Conservation (phyloP, 1,140 invertebrate species). For the Anastatus disparis region DNA sequence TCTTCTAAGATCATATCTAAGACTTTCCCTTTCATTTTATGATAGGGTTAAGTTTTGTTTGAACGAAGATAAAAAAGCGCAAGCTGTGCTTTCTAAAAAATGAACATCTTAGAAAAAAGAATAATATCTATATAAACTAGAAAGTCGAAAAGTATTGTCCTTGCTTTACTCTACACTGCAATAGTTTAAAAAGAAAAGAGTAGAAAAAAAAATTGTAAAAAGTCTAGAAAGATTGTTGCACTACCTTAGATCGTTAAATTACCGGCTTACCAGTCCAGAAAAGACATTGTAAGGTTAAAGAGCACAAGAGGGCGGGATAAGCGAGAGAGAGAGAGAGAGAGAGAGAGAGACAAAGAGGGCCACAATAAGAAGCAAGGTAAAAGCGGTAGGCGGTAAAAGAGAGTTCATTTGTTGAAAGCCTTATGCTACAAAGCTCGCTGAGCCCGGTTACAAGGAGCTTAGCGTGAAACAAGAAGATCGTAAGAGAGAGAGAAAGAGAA, state of each 20-base stretch:
- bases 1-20: too few species aligned
- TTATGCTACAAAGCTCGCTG: conserved; percentile 28
- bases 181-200: neutral
- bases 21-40: too few species aligned
- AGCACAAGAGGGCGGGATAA: too few species aligned
- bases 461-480: conserved; percentile 11
- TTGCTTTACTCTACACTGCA: neutral
- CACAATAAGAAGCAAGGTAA: neutral
- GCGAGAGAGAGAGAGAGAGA: neutral
- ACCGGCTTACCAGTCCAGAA: conserved; percentile 10
- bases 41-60: too few species aligned
- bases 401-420: conserved; percentile 35
- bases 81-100: too few species aligned
- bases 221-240: neutral
- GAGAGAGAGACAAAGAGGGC: neutral
- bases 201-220: neutral
- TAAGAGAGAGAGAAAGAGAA: neutral
- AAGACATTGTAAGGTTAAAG: conserved; percentile 5
- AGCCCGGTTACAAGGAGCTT: conserved; percentile 24
- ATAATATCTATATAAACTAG: neutral
- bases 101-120: too few species aligned
- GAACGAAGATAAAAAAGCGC: too few species aligned
- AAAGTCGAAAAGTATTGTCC: neutral
- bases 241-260: conserved; percentile 9
- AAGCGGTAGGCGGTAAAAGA: conserved; percentile 7